These are phyloP conservation scores for Etia nguti DNA, from an alignment of 2,113 vertebrate species.

Conservation along the genomic window DNA sequence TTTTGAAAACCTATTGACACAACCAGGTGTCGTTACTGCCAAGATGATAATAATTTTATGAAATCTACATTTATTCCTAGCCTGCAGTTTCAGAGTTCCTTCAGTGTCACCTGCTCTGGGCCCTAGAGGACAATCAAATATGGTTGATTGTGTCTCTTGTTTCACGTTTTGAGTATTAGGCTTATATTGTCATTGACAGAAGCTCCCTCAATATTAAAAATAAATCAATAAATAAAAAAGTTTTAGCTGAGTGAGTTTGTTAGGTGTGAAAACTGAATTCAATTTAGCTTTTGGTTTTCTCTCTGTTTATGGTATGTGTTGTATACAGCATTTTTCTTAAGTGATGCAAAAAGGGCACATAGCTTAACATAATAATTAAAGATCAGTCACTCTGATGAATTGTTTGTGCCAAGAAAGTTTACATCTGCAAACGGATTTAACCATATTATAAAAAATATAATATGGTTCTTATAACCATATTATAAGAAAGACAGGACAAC, in stretches of 20 bases:
- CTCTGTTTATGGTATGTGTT: background rate
- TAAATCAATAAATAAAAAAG: background rate
- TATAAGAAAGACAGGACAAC: background rate
- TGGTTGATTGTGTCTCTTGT: background rate
- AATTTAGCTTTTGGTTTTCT: background rate
- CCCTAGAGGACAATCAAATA: background rate
- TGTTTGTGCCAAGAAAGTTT: background rate
- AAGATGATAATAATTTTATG: background rate
- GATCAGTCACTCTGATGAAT: background rate
- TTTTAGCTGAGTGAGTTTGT: background rate
- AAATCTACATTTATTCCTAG: background rate
- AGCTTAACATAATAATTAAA: background rate
- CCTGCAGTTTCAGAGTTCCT: background rate
- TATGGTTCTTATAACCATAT: too few relatives aligned
- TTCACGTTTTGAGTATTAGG: background rate
- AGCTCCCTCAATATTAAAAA: background rate
- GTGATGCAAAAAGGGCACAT: background rate
- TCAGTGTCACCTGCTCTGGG: background rate
- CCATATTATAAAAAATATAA: background rate
- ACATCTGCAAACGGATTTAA: background rate
- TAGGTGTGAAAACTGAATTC: background rate
- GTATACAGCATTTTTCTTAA: background rate
- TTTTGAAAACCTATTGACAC: background rate
- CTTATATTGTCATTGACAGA: background rate
- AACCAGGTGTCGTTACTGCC: background rate